phyloP scores from a whole-genome alignment of 2,888 invertebrate genomes.

The Chorisops tibialis region DNA sequence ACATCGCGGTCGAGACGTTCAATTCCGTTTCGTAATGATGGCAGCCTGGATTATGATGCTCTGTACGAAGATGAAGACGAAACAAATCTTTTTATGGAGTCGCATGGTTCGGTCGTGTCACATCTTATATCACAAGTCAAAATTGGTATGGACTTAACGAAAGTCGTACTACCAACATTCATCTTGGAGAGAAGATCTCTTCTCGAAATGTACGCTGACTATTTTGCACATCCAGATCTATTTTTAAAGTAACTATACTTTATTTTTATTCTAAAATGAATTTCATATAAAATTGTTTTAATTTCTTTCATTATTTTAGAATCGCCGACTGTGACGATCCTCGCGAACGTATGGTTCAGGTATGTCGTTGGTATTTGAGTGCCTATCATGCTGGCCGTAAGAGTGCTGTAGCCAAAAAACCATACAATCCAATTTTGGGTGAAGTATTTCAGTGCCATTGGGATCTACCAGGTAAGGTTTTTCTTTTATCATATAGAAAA shows the following conservation, averaged over 20 bases:
- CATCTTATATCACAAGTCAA: slow-evolving; percentile 96
- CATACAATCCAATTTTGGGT: slow-evolving; percentile 97
- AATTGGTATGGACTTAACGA: slow-evolving; percentile 99
- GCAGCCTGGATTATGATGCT: slow-evolving; percentile 79
- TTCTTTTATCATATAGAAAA: background rate
- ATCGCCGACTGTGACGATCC: slow-evolving; percentile 86
- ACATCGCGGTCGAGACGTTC: slow-evolving; percentile 32
- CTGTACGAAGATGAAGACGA: slow-evolving; percentile 88
- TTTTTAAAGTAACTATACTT: slow-evolving; percentile 70
- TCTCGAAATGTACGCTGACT: slow-evolving; percentile 99
- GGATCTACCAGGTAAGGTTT: slow-evolving; percentile 60
- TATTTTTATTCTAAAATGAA: too few relatives aligned
- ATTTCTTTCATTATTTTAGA: slow-evolving; percentile 53
- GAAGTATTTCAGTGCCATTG: slow-evolving; percentile 91
- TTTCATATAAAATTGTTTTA: background rate
- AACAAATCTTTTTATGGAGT: slow-evolving; percentile 88
- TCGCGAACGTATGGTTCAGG: slow-evolving; percentile 87
- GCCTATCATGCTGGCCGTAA: slow-evolving; percentile 98
- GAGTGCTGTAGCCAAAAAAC: slow-evolving; percentile 96
- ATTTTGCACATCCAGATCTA: slow-evolving; percentile 98
- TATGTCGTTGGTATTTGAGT: slow-evolving; percentile 94
- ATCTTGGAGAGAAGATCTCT: slow-evolving; percentile 95
- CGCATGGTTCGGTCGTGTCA: slow-evolving; percentile 94
- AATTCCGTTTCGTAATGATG: slow-evolving; percentile 59
- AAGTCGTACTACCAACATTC: slow-evolving; percentile 94